Base-by-base conservation (phyloP, 2,113 vertebrate species). In the Jacana jacana region DNA sequence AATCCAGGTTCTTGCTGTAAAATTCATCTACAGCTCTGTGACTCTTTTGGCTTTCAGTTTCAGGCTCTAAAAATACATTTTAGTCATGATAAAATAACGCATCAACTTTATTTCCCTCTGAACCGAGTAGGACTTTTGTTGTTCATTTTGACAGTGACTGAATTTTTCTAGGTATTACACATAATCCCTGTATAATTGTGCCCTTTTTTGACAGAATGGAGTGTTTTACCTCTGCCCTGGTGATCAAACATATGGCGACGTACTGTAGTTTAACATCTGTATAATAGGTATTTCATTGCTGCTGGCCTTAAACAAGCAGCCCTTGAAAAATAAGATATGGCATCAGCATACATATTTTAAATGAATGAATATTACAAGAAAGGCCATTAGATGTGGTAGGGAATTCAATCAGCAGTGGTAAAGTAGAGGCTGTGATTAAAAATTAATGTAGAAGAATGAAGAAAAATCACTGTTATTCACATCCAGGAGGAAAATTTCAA, bases 361-460 rank as follows among this genome's bases (percentile, higher is more conserved):
- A 96, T 97, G 89, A 97, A 97, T 97, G 92, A 97, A 97, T 98
- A 97, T 98, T 97, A 95, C 82, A 95, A 91, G 94, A 95, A 96
- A 97, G 83, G 46, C 90, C 91, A 97, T 98, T 97, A 98, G 91
- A 89, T 78, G 79, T 96, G 85, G 84, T 97, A 84, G 92, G 63
- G 86, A 97, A 94, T 98, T 98, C 93, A 98, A 97, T 98, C 97
- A 98, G 73, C 90, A 94, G 86, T 22, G 28, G 84, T 65, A 90
- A 89, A 96, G 91, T 88, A 95, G 95, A 95, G 92, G 52, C 81
- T 97, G 80, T 97, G 95, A 98, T 98, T 97, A 98, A 98, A 98
- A 98, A 97, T 98, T 98, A 95, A 98, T 97, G 81, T 93, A 76
- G 77, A 93, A 30, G 76, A 97, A 95, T 97, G 93, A 97, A 95